These are phyloP conservation scores for Polyommatus icarus DNA, from an alignment of 2,888 invertebrate genomes.

Conservation along the genomic window DNA sequence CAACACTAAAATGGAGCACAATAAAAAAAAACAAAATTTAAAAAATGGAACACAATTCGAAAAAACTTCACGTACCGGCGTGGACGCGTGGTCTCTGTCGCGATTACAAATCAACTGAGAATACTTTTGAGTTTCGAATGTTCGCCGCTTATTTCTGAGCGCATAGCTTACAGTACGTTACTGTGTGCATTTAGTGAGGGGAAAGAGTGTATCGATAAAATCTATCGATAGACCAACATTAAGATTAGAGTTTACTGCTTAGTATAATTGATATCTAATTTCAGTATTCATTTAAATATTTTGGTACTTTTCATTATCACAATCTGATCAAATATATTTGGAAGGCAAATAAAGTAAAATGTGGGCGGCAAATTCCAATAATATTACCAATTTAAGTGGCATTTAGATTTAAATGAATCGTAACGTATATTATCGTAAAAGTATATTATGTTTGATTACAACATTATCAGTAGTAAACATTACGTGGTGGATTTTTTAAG, in stretches of 20 bases:
- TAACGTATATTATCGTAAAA: not conserved
- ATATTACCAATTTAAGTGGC: not conserved
- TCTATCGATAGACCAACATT: not conserved
- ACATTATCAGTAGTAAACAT: not conserved
- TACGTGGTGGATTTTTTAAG: not conserved
- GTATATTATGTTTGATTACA: not conserved
- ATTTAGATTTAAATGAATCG: not conserved
- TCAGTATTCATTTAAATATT: not conserved
- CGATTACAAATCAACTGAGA: slow-evolving; percentile 18
- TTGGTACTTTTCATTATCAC: not conserved
- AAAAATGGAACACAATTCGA: slow-evolving; percentile 17
- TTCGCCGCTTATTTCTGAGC: slow-evolving; percentile 24
- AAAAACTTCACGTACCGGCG: slow-evolving; percentile 18
- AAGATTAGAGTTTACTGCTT: not conserved
- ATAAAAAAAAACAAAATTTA: not conserved
- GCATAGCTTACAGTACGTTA: slow-evolving; percentile 25
- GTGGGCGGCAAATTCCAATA: not conserved
- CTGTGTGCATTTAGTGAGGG: slow-evolving; percentile 23
- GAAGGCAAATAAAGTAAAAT: not conserved
- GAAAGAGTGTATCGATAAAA: not conserved
- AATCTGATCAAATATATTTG: not conserved
- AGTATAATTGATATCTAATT: not conserved
- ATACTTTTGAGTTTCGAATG: slow-evolving; percentile 21
- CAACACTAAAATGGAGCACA: slow-evolving; percentile 10
- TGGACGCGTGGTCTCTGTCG: slow-evolving; percentile 2